Conservation (phyloP, 2,888 invertebrate species). For the Leucophora obtusa region DNA sequence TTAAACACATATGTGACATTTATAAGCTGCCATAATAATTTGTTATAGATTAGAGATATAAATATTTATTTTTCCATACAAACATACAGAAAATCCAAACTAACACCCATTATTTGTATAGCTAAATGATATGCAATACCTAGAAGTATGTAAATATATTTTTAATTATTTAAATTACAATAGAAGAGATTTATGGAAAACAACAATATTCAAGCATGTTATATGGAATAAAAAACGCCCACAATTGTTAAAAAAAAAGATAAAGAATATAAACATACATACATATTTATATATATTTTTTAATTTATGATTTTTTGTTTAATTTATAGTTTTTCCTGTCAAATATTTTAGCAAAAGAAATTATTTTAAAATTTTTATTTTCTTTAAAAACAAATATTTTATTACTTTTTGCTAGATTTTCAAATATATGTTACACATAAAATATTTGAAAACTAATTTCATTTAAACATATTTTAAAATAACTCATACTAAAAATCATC, state of each 20-base stretch:
- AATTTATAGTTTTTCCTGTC: constrained; percentile 51
- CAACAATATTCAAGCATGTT: constrained; percentile 2
- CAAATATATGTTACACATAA: constrained; percentile 37
- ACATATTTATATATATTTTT: constrained; percentile 8
- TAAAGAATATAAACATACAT: neutral
- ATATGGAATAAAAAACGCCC: constrained; percentile 35
- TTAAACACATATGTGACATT: constrained; percentile 4
- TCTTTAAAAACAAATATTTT: constrained; percentile 20
- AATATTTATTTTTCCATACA: neutral
- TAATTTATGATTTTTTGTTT: constrained; percentile 43
- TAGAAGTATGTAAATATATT: neutral
- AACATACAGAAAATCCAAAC: neutral
- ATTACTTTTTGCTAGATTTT: constrained; percentile 18
- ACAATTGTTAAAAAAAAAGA: constrained; percentile 39
- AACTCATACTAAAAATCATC: neutral
- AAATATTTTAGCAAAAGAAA: constrained; percentile 47
- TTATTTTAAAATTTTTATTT: constrained; percentile 41
- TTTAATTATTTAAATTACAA: constrained; percentile 40
- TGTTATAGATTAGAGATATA: constrained; percentile 22
- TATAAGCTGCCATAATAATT: constrained; percentile 17
- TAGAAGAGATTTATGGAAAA: neutral
- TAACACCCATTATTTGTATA: constrained; percentile 47
- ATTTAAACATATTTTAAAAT: neutral
- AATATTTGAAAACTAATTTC: constrained; percentile 14
- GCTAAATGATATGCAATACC: neutral